Evolutionary conservation across 2,113 vertebrate genomes (phyloP).

Genomic region (Parotia lawesii): DNA sequence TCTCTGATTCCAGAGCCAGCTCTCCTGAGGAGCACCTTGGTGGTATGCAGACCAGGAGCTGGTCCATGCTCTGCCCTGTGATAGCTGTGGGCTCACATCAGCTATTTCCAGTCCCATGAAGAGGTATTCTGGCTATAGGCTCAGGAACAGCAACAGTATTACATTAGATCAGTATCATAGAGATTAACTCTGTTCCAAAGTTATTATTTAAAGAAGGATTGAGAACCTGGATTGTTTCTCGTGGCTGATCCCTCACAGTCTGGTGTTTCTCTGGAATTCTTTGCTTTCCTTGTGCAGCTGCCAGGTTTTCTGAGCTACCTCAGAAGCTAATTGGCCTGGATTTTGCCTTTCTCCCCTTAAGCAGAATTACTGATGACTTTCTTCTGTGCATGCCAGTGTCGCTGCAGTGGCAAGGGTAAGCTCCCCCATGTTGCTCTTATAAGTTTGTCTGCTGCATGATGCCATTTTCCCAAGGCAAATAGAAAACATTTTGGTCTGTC

Average conservation of each 20-base stretch:
- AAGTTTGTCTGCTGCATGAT: not conserved
- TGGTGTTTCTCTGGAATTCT: not conserved
- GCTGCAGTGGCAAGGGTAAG: not conserved
- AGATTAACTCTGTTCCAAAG: not conserved
- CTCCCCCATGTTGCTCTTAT: not conserved
- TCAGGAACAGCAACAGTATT: not conserved
- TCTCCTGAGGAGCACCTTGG: not conserved
- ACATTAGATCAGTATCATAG: not conserved
- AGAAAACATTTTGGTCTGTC: not conserved
- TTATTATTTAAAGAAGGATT: not conserved
- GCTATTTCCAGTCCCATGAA: not conserved
- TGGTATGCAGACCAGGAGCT: not conserved
- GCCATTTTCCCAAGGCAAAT: not conserved
- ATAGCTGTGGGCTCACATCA: not conserved
- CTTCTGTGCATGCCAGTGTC: not conserved
- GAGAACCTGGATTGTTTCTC: not conserved
- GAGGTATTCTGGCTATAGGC: not conserved
- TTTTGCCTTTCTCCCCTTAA: not conserved
- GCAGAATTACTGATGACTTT: not conserved
- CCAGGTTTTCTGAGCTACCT: constrained; percentile 1
- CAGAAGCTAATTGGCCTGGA: not conserved
- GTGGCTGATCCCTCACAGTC: not conserved
- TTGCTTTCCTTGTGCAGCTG: not conserved
- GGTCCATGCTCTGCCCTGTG: not conserved
- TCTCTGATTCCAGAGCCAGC: not conserved